Conservation (phyloP, 2,888 invertebrate genomes). For the Caenorhabditis angaria region DNA sequence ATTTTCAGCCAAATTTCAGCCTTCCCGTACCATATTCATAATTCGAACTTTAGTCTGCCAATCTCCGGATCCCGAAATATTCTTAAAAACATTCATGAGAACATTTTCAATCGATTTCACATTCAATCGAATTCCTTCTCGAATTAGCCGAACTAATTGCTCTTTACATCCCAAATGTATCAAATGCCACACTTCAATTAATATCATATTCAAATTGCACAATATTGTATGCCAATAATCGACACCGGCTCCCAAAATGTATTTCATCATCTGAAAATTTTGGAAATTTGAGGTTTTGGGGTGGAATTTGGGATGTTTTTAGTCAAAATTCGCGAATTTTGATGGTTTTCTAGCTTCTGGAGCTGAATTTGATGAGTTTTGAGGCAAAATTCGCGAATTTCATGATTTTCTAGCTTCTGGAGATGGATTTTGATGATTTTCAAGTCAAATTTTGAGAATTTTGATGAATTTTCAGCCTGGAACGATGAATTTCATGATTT, state of each 20-base stretch:
- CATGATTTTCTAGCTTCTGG: too few relatives aligned
- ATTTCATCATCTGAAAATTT: conserved; percentile 26
- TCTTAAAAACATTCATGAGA: conserved; percentile 50
- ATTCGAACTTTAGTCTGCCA: conserved; percentile 29
- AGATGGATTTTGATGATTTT: too few relatives aligned
- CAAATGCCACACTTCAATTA: conserved; percentile 41
- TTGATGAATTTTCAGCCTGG: too few relatives aligned
- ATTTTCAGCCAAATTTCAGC: too few relatives aligned
- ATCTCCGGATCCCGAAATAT: conserved; percentile 32
- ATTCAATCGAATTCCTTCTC: conserved; percentile 51
- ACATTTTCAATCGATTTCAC: conserved; percentile 58
- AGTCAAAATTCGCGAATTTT: too few relatives aligned
- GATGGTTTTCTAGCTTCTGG: too few relatives aligned
- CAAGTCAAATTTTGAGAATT: too few relatives aligned
- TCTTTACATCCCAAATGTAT: conserved; percentile 41
- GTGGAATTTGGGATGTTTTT: too few relatives aligned
- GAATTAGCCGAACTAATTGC: conserved; percentile 49
- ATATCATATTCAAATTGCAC: conserved; percentile 46
- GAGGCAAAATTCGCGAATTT: too few relatives aligned
- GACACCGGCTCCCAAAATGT: conserved; percentile 27
- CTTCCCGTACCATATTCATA: conserved; percentile 13
- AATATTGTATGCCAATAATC: conserved; percentile 47
- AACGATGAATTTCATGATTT: too few relatives aligned
- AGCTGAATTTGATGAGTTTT: too few relatives aligned
- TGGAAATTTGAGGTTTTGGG: neutral